Evolutionary conservation across 2,797 vertebrate genomes (phyloP).

Genomic region (Trichosurus vulpecula): DNA sequence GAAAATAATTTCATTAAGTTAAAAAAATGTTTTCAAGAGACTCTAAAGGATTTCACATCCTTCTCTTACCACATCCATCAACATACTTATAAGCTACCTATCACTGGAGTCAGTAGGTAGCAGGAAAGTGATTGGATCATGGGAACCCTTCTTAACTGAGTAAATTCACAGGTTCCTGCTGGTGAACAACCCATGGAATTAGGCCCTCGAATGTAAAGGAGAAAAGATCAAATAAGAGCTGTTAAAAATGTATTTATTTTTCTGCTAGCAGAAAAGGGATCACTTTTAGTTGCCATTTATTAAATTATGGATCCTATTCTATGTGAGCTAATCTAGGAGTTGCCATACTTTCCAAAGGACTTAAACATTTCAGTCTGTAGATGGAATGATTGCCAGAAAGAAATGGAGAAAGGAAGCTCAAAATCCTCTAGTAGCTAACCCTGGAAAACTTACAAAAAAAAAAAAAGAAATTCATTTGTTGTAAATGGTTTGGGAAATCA

Average conservation of each 20-base stretch:
- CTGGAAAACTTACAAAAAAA: background rate
- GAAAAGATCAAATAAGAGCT: background rate
- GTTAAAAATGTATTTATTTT: conserved; percentile 11
- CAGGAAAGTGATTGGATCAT: background rate
- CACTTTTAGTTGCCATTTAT: conserved; percentile 13
- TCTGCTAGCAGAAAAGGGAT: background rate
- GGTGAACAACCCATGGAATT: background rate
- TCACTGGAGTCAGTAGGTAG: background rate
- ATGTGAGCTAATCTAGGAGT: background rate
- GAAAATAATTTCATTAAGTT: conserved; percentile 15
- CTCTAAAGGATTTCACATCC: background rate
- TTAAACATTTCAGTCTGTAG: background rate
- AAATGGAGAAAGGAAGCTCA: background rate
- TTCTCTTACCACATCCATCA: conserved; percentile 1
- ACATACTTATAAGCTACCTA: background rate
- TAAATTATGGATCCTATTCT: background rate
- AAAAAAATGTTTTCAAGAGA: conserved; percentile 36
- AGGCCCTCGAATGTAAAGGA: conserved; percentile 12
- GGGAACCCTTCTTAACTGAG: background rate
- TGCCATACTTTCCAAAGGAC: background rate
- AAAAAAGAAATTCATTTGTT: background rate
- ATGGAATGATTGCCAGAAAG: background rate
- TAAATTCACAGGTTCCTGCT: background rate
- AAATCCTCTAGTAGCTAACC: background rate
- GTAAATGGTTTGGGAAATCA: background rate